Base-by-base conservation (phyloP, 2,888 invertebrate genomes). In the Euphydryas editha region DNA sequence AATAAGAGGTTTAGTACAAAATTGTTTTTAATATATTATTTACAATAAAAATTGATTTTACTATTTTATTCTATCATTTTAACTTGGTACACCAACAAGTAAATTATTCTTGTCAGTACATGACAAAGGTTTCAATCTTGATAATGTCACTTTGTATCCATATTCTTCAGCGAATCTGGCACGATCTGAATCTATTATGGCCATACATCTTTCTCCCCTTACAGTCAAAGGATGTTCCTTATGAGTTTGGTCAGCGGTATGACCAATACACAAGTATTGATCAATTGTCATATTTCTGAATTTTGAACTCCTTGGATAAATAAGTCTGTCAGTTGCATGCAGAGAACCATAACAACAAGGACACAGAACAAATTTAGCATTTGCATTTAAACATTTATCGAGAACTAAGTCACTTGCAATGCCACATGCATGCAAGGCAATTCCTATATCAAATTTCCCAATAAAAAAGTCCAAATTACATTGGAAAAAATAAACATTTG, bases 261-360 rank as follows among this genome's bases (percentile, higher is more conserved):
- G 98, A 1, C 97, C 96, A 66, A 99, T 93, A 69, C 95, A 95
- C 69, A 97, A 89, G 85, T 97, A 98, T 77, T 97, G 95, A 70
- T 94, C 92, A 63, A 89, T 75, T 2, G 93, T 83, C 2, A 93
- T 80, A 47, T 80, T 73, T 24, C 85, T 89, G 75, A 95, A 95
- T 47, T 82, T 82, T n/a, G 82, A 80, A 84, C 98, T 98, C 72
- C 97, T 93, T 0, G 99, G 98, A 86, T 98, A 99, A 0, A 91
- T 90, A 56, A 98, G 90, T 73, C 96, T 94, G 74, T 97, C 95
- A 76, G 97, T 97, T 70, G 95, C 94, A 84, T 96, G 96, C 15
- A 99, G 94, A 2, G 96, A 95, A 1, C 99, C 99, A 87, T 99
- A 99, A 82, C 99, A 99, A 83, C 99, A 99, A 0, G 99, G 99